Base-by-base conservation (phyloP, 2,113 vertebrate species). In the Rallus limicola region DNA sequence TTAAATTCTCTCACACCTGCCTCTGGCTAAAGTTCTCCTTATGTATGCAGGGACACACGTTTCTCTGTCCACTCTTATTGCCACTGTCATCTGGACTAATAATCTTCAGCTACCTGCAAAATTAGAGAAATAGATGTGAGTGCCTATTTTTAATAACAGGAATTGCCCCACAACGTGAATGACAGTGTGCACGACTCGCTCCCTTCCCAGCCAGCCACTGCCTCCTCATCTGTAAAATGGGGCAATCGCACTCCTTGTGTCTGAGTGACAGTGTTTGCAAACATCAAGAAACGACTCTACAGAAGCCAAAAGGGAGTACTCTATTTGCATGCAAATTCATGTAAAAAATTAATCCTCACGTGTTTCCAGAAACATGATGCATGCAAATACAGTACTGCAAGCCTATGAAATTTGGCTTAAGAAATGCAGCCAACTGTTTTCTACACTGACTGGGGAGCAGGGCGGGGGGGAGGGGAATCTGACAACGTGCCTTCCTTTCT, bases 1-100 rank as follows among this genome's bases (percentile, higher is more conserved):
- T 89, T 93, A 96, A 98, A 97, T 96, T 97, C 88, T 87, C 94
- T 84, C 94, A 92, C 96, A 95, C 91, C 96, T 97, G 95, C 95
- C 79, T 97, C 90, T 89, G 93, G 65, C 90, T 95, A 33, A 92
- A 98, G 88, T 33, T 53, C 82, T 91, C 85, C 78, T 74, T 44
- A 6, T 67, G 77, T 86, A 72, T 56, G 65, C 88, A 79, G 36
- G 56, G 42, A 68, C 85, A 88, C 86, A 74, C 86, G 56, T 77
- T 56, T 13, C 88, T 86, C 90, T 88, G 91, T 75, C 92, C 91
- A 33, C 74, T 86, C 93, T 71, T 38, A 83, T 0, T 59, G 68
- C 76, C 83, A 20, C 1, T 70, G 55, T 11, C 88, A 53, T 84
- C 77, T 68, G 68, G 92, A 91, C 75, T 95, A 93, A 95, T 1